phyloP scores from a whole-genome alignment of 2,888 invertebrate genomes.

The Ichneumoninae sp. region DNA sequence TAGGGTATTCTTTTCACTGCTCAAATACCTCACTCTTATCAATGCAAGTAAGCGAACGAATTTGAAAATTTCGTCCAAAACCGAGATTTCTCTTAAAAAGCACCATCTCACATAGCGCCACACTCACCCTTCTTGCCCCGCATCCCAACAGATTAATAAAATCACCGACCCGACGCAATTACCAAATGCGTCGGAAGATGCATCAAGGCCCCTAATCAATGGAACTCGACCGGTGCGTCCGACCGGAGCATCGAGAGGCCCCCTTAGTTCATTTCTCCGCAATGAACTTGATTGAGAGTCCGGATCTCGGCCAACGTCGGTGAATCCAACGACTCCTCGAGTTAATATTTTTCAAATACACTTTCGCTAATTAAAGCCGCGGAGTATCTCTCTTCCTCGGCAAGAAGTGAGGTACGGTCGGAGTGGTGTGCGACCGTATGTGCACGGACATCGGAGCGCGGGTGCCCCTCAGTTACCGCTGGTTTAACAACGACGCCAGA shows the following conservation, averaged over 20 bases:
- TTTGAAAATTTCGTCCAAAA: too few species aligned
- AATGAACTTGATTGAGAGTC: conserved; percentile 50
- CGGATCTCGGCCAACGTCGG: conserved; percentile 4
- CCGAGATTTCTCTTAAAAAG: too few species aligned
- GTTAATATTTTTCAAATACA: conserved; percentile 58
- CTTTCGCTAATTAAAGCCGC: conserved; percentile 63
- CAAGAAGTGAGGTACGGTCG: conserved; percentile 32
- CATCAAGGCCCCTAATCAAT: conserved; percentile 1
- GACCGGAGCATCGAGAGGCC: background rate
- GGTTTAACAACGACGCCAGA: conserved; percentile 65
- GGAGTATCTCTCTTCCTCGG: background rate
- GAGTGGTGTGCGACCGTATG: conserved; percentile 6
- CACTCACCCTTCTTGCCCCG: background rate
- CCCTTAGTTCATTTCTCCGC: conserved; percentile 6
- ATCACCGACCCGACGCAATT: background rate
- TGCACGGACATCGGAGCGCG: conserved; percentile 35
- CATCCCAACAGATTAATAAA: background rate
- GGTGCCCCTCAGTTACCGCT: conserved; percentile 35
- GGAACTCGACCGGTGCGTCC: background rate
- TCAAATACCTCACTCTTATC: too few species aligned
- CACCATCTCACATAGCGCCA: too few species aligned
- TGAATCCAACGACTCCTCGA: conserved; percentile 32
- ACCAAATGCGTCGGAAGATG: conserved; percentile 5
- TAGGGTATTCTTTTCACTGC: too few species aligned
- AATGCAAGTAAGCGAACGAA: too few species aligned